Percentiles rank a stretch among this genome's conserved stretches.
Evolutionary conservation across 2,797 vertebrate species (phyloP).

Genomic region (Centropyge bicolor): DNA sequence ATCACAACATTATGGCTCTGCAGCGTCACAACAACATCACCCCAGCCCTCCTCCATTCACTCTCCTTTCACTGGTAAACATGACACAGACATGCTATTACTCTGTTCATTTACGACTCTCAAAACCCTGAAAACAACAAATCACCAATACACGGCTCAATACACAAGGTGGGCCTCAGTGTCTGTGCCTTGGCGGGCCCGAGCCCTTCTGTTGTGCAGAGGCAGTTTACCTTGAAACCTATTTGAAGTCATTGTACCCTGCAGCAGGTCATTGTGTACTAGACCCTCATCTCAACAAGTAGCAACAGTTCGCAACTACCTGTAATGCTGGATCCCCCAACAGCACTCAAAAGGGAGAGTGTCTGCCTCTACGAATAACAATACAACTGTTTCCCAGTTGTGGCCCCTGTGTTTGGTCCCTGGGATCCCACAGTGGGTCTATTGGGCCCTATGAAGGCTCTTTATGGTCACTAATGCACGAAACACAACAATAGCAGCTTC

Average conservation of each 20-base stretch:
- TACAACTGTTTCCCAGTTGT: constrained; percentile 82
- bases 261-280: constrained; percentile 81
- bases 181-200: constrained; percentile 69
- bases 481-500: constrained; percentile 64
- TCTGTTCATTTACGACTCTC: constrained; percentile 78
- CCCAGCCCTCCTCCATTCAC: constrained; percentile 42
- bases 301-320: constrained; percentile 89
- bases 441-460: constrained; percentile 76
- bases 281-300: constrained; percentile 84
- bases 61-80: constrained; percentile 70
- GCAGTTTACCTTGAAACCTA: constrained; percentile 86
- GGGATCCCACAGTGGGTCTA: constrained; percentile 71
- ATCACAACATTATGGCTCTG: constrained; percentile 41
- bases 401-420: constrained; percentile 70
- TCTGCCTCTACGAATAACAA: constrained; percentile 87
- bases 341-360: constrained; percentile 79
- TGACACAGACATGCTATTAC: constrained; percentile 77
- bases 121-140: constrained; percentile 71
- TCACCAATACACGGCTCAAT: constrained; percentile 85
- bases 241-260: constrained; percentile 89
- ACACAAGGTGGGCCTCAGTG: constrained; percentile 74
- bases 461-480: constrained; percentile 83
- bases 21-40: constrained; percentile 42
- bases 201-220: constrained; percentile 70
- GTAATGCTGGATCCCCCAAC: constrained; percentile 81